A percentile compares a stretch with the other conserved stretches of the same genome.
Conservation (phyloP, 2,888 invertebrate species). For the Phaonia tiefii region DNA sequence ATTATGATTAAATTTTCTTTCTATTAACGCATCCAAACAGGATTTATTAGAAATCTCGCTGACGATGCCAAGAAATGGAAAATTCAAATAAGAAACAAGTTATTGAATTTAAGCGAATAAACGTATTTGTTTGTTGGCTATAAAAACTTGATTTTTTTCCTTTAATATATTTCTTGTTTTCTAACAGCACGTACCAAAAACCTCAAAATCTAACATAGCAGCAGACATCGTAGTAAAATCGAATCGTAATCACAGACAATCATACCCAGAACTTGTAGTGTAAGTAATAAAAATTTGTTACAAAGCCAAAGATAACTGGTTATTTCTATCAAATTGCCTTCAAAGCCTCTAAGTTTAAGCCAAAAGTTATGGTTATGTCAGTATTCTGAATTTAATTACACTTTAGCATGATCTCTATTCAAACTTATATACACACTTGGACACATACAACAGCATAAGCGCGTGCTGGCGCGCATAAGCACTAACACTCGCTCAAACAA, state of each 20-base stretch:
- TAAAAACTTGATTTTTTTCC: slow-evolving; percentile 49
- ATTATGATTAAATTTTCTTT: too few species aligned
- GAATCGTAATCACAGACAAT: slow-evolving; percentile 32
- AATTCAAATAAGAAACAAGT: slow-evolving; percentile 61
- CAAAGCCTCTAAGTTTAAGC: slow-evolving; percentile 65
- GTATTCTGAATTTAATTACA: slow-evolving; percentile 64
- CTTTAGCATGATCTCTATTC: slow-evolving; percentile 56
- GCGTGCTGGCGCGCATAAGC: slow-evolving; percentile 2
- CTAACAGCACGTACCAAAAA: slow-evolving; percentile 66
- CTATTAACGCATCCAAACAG: too few species aligned
- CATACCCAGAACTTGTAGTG: slow-evolving; percentile 35
- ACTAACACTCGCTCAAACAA: slow-evolving; percentile 24
- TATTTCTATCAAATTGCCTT: slow-evolving; percentile 62
- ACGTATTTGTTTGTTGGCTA: slow-evolving; percentile 38
- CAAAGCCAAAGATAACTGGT: slow-evolving; percentile 59
- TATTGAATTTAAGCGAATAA: slow-evolving; percentile 49
- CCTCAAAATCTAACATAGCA: slow-evolving; percentile 45
- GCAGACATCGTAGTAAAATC: slow-evolving; percentile 23
- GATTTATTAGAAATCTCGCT: slow-evolving; percentile 10
- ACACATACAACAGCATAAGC: neutral
- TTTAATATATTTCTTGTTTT: slow-evolving; percentile 40
- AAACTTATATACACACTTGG: neutral
- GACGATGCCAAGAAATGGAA: slow-evolving; percentile 28
- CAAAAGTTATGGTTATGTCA: slow-evolving; percentile 65
- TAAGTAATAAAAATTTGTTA: slow-evolving; percentile 63